Evolutionary conservation across 2,797 vertebrate species (phyloP).

Genomic region (Mionectes olivaceus): DNA sequence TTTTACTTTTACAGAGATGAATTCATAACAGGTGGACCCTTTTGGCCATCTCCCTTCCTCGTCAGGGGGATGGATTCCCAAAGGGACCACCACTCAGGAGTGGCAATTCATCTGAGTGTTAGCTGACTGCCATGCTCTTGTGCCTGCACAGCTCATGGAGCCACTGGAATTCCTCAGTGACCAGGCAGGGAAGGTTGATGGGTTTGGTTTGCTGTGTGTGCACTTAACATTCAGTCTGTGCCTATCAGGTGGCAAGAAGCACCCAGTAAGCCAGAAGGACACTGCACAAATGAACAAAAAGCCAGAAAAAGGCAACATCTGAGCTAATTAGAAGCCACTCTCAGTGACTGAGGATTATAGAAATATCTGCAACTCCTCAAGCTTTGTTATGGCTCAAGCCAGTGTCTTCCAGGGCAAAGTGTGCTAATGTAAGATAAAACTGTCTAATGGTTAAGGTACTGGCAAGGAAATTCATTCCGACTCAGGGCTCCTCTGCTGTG

Average conservation of each 20-base stretch:
- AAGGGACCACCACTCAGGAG: background rate
- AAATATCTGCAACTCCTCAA: background rate
- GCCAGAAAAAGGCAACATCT: background rate
- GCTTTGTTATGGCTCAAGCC: background rate
- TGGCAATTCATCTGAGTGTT: background rate
- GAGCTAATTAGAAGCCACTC: background rate
- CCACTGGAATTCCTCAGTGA: background rate
- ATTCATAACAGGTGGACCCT: background rate
- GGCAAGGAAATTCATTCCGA: background rate
- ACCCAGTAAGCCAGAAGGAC: background rate
- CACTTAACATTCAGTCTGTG: background rate
- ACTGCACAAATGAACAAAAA: background rate
- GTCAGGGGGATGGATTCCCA: background rate
- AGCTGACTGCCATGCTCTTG: background rate
- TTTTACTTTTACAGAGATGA: background rate
- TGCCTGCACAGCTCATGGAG: background rate
- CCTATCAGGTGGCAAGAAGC: background rate
- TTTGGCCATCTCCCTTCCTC: background rate
- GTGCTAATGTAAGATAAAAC: background rate
- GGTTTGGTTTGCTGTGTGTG: background rate
- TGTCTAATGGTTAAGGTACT: background rate
- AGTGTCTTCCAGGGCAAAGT: background rate
- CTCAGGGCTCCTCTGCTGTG: background rate
- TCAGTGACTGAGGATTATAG: background rate
- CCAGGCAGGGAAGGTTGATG: background rate